These are phyloP conservation scores for Eurytoma californica DNA, from an alignment of 2,888 invertebrate species.

Conservation along the genomic window DNA sequence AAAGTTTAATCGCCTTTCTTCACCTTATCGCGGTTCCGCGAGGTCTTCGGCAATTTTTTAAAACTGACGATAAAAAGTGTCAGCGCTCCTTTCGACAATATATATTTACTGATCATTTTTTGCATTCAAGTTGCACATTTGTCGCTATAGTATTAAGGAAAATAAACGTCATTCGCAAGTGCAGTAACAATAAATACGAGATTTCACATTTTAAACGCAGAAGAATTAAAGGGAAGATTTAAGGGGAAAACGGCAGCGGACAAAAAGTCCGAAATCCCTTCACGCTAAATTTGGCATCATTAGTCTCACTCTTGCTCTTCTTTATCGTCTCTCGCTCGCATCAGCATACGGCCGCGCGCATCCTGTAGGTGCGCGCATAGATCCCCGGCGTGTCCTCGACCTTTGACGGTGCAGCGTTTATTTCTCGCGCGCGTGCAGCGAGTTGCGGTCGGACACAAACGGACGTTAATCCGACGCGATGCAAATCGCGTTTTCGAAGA, in stretches of 20 bases:
- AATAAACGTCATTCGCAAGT: conserved; percentile 5
- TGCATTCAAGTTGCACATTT: not conserved
- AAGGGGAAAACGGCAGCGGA: conserved; percentile 3
- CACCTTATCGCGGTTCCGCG: not conserved
- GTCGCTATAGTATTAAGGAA: not conserved
- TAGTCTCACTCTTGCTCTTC: conserved; percentile 17
- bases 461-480: conserved; percentile 65
- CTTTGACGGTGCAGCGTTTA: conserved; percentile 60
- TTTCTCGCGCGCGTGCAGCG: conserved; percentile 37
- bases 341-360: not conserved
- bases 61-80: not conserved
- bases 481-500: conserved; percentile 62
- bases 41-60: not conserved
- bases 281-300: conserved; percentile 43
- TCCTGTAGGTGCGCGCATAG: not conserved
- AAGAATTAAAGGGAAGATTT: not conserved
- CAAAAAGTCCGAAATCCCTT: conserved; percentile 35
- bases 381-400: conserved; percentile 57
- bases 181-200: conserved; percentile 16
- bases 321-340: not conserved
- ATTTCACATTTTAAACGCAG: conserved; percentile 27
- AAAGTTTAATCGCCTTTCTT: conserved; percentile 21
- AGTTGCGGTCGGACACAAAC: conserved; percentile 56
- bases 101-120: too few relatives aligned
- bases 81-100: too few relatives aligned